Conservation (phyloP, 2,888 invertebrate genomes). For the Euspilapteryx auroguttella region DNA sequence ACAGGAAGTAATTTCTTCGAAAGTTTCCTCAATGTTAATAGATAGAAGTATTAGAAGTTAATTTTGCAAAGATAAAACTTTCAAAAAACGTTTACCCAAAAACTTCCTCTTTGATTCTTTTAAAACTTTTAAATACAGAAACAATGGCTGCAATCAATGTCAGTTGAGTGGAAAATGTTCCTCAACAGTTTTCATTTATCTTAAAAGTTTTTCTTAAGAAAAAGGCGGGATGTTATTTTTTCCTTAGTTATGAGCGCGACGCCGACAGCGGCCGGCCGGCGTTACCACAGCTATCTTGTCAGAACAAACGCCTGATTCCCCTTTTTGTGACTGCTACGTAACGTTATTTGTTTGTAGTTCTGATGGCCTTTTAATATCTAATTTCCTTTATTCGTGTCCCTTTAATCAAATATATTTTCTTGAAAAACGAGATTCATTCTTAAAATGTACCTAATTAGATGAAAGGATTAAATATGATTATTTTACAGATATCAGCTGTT, state of each 20-base stretch:
- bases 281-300: no score
- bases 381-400: no score
- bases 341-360: constrained; percentile 36
- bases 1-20: no score
- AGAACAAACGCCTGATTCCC: no score
- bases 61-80: no score
- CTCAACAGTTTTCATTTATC: constrained; percentile 19
- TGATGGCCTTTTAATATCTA: constrained; percentile 50
- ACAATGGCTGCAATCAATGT: constrained; percentile 25
- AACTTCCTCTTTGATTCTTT: constrained; percentile 9
- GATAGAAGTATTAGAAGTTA: no score
- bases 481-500: constrained; percentile 90
- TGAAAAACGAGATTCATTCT: not conserved
- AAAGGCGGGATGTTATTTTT: constrained; percentile 34
- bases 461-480: not conserved
- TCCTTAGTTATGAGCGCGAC: constrained; percentile 38
- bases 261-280: constrained; percentile 15
- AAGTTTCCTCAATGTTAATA: no score
- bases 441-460: not conserved
- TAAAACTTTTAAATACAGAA: constrained; percentile 13
- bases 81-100: no score
- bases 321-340: no score
- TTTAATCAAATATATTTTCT: no score
- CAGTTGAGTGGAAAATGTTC: constrained; percentile 20
- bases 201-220: constrained; percentile 11